These are phyloP conservation scores for Brevipalpus yothersi DNA, from an alignment of 1,140 invertebrate genomes.

Conservation along the genomic window DNA sequence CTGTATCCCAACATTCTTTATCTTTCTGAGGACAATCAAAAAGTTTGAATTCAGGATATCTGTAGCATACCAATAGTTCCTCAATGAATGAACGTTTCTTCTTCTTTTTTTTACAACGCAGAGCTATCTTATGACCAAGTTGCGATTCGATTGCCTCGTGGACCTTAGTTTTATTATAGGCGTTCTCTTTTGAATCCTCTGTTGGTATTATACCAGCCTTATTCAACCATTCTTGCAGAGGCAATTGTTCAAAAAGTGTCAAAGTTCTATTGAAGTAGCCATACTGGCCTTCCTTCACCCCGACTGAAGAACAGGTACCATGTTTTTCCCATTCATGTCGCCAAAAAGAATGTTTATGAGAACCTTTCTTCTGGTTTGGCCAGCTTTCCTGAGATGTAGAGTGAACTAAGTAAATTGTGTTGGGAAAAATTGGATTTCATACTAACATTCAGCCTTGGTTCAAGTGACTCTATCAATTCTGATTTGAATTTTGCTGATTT, in stretches of 20 bases:
- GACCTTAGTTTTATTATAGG: neutral
- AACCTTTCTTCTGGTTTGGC: conserved; percentile 5
- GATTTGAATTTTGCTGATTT: neutral
- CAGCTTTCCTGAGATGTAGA: conserved; percentile 1
- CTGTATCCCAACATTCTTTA: too few species aligned
- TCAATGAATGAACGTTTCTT: too few species aligned
- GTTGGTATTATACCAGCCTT: neutral
- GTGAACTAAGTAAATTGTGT: neutral
- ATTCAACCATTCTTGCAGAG: neutral
- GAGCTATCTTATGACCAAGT: neutral
- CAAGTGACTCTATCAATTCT: neutral
- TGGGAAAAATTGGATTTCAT: neutral
- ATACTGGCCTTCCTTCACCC: neutral
- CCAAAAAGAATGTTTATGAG: conserved; percentile 8
- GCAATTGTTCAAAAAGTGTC: neutral
- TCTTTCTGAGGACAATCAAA: too few species aligned
- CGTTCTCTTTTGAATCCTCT: neutral
- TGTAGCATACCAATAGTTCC: too few species aligned
- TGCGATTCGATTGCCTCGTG: neutral
- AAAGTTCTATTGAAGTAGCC: neutral
- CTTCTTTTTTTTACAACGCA: too few species aligned
- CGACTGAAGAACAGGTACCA: conserved; percentile 7
- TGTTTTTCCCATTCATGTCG: conserved; percentile 12
- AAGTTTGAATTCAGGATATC: too few species aligned
- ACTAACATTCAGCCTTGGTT: neutral